Base-by-base conservation (phyloP, 2,888 invertebrate species). In the Brachyopa scutellaris region DNA sequence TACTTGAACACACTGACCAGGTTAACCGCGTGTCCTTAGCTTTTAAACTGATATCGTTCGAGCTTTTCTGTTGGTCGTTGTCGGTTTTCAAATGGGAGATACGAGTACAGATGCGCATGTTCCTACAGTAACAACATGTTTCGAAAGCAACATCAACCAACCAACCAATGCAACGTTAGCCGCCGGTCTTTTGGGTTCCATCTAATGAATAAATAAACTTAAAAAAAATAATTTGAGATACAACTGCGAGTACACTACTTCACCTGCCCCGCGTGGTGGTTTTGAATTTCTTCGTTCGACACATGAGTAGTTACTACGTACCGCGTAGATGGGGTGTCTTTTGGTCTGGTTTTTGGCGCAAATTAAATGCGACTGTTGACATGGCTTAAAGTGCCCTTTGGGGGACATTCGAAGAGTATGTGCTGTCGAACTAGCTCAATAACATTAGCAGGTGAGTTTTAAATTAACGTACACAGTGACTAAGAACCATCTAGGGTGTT, bases 1-100 rank as follows among this genome's bases (percentile, higher is more conserved):
- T 77, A 53, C 66, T 82, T 40, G 77, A 38, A 47, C 70, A 82
- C 66, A 89, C 90, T 89, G 87, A 88, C 85, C 85, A 86, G 84
- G 82, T 83, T 82, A 80, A 85, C 83, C 86, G 83, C 85, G 86
- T 87, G 88, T 90, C 89, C 89, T 89, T 88, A 89, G 89, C 89
- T 90, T 89, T 89, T 88, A 88, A 89, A 86, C 86, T 86, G 84
- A 84, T 84, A 85, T 83, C 84, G 79, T 29, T 61, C 13, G 66
- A 85, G 85, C 85, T 85, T 85, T 82, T 70, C 15, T 61, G 17
- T 47, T 29, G 29, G 51, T 6, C 29, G 17, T 13, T 2, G 23
- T n/a, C 8, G 11, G n/a, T n/a, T n/a, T n/a, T n/a, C n/a, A n/a
- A n/a, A n/a, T n/a, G n/a, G n/a, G n/a, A 15, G 21, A 21, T 26